Evolutionary conservation across 2,888 invertebrate genomes (phyloP).

Genomic region (Macrosoma leucophasiata): DNA sequence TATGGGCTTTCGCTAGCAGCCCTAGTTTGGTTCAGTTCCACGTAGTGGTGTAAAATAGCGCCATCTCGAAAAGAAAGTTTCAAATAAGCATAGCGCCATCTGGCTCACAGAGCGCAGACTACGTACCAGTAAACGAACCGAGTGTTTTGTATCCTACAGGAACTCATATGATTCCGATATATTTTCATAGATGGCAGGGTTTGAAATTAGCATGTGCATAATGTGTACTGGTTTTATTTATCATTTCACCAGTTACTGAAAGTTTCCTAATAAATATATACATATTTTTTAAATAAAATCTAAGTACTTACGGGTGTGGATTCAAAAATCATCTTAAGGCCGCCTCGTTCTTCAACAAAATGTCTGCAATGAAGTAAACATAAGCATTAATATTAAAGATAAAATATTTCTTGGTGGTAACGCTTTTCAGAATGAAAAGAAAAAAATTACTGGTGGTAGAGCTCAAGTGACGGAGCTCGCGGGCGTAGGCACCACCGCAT

Average conservation of each 20-base stretch:
- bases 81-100: slow-evolving; percentile 26
- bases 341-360: slow-evolving; percentile 27
- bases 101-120: slow-evolving; percentile 11
- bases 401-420: no score
- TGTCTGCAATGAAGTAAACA: slow-evolving; percentile 27
- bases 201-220: slow-evolving; percentile 38
- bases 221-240: no score
- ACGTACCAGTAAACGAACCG: slow-evolving; percentile 5
- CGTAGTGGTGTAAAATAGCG: no score
- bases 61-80: no score
- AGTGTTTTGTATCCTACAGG: slow-evolving; percentile 20
- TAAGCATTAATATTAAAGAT: no score
- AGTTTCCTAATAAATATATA: slow-evolving; percentile 2
- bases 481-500: no score
- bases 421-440: no score
- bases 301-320: slow-evolving; percentile 65
- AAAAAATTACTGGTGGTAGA: no score
- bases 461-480: no score
- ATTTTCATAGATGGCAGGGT: slow-evolving; percentile 49
- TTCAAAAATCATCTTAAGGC: slow-evolving; percentile 46
- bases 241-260: no score
- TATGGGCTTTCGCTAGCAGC: no score
- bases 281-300: slow-evolving; percentile 6
- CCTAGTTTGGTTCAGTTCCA: no score
- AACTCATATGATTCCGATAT: slow-evolving; percentile 17